Conservation (phyloP, 1,140 invertebrate species). For the Polyergus mexicanus region DNA sequence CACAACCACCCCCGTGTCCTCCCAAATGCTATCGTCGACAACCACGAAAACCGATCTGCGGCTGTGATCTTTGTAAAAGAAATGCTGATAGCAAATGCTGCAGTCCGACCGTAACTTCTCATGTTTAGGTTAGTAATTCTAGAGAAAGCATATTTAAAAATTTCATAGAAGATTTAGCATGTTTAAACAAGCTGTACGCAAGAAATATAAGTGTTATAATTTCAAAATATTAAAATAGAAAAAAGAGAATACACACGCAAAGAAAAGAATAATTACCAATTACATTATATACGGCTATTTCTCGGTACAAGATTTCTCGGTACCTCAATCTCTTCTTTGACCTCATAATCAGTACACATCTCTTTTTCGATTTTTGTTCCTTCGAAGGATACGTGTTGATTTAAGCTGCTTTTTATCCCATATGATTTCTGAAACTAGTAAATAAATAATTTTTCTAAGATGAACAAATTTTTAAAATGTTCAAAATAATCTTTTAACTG, state of each 20-base stretch:
- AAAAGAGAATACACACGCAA: background rate
- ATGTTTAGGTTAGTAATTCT: constrained; percentile 7
- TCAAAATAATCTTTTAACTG: background rate
- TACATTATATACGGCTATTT: background rate
- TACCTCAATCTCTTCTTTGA: background rate
- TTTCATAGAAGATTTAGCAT: background rate
- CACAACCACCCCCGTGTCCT: constrained; percentile 66
- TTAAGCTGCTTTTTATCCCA: background rate
- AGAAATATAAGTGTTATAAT: background rate
- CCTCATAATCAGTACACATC: too few relatives aligned
- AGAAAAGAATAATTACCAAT: background rate
- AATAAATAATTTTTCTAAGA: background rate
- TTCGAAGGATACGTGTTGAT: constrained; percentile 51
- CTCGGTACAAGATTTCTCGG: constrained; percentile 3
- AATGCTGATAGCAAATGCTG: constrained; percentile 66
- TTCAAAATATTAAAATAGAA: background rate
- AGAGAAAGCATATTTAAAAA: constrained; percentile 41
- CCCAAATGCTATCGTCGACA: constrained; percentile 53
- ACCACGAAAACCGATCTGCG: constrained; percentile 63
- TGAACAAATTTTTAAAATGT: too few relatives aligned
- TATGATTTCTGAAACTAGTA: constrained; percentile 28
- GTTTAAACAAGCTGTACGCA: background rate
- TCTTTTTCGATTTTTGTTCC: constrained; percentile 33
- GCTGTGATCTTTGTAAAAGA: constrained; percentile 73
- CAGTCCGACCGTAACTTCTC: constrained; percentile 27